Conservation (phyloP, 2,888 invertebrate genomes). For the Portevinia maculata region DNA sequence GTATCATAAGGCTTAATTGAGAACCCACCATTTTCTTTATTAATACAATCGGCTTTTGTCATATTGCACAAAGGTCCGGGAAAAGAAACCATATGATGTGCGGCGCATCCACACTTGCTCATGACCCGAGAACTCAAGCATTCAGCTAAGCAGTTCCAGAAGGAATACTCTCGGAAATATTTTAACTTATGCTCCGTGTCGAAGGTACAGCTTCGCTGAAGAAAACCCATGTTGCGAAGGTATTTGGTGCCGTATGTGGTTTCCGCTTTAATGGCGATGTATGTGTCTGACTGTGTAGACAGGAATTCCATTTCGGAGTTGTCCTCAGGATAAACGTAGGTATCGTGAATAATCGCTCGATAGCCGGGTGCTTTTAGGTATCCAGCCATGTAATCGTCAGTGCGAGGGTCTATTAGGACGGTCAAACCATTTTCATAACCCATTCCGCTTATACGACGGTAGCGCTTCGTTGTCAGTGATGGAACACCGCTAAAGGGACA, state of each 20-base stretch:
- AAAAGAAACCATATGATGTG: conserved; percentile 82
- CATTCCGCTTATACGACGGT: conserved; percentile 85
- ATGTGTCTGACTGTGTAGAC: conserved; percentile 83
- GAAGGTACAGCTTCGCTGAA: conserved; percentile 85
- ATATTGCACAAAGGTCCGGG: conserved; percentile 34
- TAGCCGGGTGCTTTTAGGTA: conserved; percentile 84
- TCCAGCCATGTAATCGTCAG: conserved; percentile 85
- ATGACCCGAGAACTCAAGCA: conserved; percentile 84
- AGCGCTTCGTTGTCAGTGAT: conserved; percentile 78
- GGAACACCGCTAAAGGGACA: conserved; percentile 53
- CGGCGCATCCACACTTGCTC: conserved; percentile 85
- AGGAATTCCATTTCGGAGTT: conserved; percentile 84
- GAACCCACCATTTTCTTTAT: conserved; percentile 34
- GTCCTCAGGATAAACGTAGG: conserved; percentile 85
- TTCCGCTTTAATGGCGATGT: conserved; percentile 85
- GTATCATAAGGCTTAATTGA: not conserved
- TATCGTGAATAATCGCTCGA: conserved; percentile 86
- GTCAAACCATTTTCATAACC: conserved; percentile 86
- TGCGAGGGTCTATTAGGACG: conserved; percentile 84
- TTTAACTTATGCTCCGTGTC: conserved; percentile 83
- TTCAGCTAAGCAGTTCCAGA: conserved; percentile 86
- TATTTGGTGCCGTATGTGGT: conserved; percentile 85
- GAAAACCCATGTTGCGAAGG: conserved; percentile 82
- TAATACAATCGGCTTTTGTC: conserved; percentile 29
- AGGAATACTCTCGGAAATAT: conserved; percentile 84